Base-by-base conservation (phyloP, 30 jellyfish, hydroid and myxozoan species). In the Morbakka virulenta region DNA sequence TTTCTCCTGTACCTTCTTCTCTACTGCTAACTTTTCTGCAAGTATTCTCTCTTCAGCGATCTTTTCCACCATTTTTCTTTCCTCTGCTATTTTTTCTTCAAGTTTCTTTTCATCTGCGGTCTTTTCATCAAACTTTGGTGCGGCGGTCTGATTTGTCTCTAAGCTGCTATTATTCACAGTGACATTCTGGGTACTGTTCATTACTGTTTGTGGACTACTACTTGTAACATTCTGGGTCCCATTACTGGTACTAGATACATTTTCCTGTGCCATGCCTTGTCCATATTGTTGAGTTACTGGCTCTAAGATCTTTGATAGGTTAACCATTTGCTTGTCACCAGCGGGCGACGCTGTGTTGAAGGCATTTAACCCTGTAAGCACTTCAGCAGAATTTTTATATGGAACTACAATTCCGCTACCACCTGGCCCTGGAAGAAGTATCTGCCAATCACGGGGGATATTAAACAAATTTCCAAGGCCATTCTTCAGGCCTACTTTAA, bases 381-480 rank as follows among this genome's bases (percentile, higher is more conserved):
- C 57, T 6, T 17, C 57, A 41, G 9, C 17, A 17, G 57, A 6
- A 17, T 41, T 41, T 6, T 9, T 9, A 41, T 41, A 41, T 41
- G 57, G 57, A 17, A 41, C 57, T 41, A 41, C 57, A 41, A 41
- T 41, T 9, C 57, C 57, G 17, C 57, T 41, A 17, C 95, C 97
- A 63, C 80, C 88, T 12, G 97, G 90, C 20, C 97, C 91, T 35
- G 87, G 74, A 1, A 93, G 77, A 13, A 93, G 65, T 21, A 93
- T 87, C 9, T 93, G 86, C 33, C 81, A 61, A 27, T 79, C 80
- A 25, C 77, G 81, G 26, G 96, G 76, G 29, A 74, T 24, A 6
- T 62, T 28, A 30, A 72, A 41, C 57, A 41, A 17, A 41, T 17
- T 41, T 41, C 17, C 57, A 6, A 41, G 17, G 13, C 57, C 57